These are phyloP conservation scores for Xyliphius kryptos DNA, from an alignment of 2,113 vertebrate genomes.

Conservation along the genomic window DNA sequence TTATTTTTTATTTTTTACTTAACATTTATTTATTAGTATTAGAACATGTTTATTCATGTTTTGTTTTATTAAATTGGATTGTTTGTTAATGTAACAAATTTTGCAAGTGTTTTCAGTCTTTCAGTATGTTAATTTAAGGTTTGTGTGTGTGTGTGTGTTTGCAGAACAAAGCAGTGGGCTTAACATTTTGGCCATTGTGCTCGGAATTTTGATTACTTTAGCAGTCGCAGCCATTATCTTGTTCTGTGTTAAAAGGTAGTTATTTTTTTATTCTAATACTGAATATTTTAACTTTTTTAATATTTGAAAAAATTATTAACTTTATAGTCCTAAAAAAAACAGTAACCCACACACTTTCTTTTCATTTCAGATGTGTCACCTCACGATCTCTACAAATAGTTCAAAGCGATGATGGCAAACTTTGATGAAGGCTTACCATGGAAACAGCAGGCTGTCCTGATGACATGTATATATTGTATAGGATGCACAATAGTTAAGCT, in stretches of 20 bases:
- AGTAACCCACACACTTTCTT: background rate
- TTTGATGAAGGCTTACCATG: background rate
- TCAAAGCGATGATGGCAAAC: background rate
- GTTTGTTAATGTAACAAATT: background rate
- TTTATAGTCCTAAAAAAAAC: too few relatives aligned
- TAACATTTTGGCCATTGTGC: constrained; percentile 6
- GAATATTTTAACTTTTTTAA: background rate
- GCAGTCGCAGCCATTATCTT: background rate
- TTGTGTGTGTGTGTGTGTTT: background rate
- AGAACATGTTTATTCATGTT: background rate
- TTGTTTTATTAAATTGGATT: background rate
- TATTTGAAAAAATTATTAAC: background rate
- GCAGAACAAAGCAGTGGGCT: background rate
- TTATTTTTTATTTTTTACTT: too few relatives aligned
- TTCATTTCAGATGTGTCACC: constrained; percentile 9
- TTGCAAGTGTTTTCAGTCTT: background rate
- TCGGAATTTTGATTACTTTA: constrained; percentile 8
- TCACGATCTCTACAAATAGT: background rate
- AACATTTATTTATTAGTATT: background rate
- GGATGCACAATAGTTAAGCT: too few relatives aligned
- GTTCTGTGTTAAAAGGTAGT: constrained; percentile 10
- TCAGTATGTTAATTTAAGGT: background rate
- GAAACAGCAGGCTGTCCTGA: background rate
- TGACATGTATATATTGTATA: too few relatives aligned
- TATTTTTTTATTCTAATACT: background rate